These are phyloP conservation scores for Drosophila chauvacae DNA, from an alignment of 1,140 invertebrate species.

Conservation along the genomic window DNA sequence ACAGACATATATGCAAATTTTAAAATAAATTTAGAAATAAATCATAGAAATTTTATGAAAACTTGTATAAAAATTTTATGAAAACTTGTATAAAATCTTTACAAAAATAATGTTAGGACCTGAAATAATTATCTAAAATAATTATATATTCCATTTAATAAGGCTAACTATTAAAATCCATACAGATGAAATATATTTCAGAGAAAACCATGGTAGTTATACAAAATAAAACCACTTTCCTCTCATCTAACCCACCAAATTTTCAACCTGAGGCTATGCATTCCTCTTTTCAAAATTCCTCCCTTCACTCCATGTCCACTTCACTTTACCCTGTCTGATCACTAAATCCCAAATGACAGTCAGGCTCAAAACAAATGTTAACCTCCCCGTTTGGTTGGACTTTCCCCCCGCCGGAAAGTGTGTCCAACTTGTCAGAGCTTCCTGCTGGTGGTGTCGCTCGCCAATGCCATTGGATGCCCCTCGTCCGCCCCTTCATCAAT, in stretches of 20 bases:
- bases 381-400: not conserved
- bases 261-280: conserved; percentile 3
- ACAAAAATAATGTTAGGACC: too few species aligned
- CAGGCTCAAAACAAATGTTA: conserved; percentile 68
- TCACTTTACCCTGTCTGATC: conserved; percentile 27
- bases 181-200: fast-evolving
- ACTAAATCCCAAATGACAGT: conserved; percentile 58
- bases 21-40: too few species aligned
- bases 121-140: not conserved
- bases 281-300: conserved; percentile 5
- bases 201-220: not conserved
- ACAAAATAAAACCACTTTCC: not conserved
- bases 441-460: conserved; percentile 56
- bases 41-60: too few species aligned
- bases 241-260: not conserved
- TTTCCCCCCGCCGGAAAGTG: conserved; percentile 18
- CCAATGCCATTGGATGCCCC: conserved; percentile 9
- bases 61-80: too few species aligned
- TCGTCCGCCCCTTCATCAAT: conserved; percentile 47
- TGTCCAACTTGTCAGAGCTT: conserved; percentile 60
- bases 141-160: not conserved
- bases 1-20: too few species aligned
- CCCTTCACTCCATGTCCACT: conserved; percentile 13
- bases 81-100: too few species aligned
- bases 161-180: not conserved